Conservation (phyloP, 2,888 invertebrate species). For the Lochmaea capreae region DNA sequence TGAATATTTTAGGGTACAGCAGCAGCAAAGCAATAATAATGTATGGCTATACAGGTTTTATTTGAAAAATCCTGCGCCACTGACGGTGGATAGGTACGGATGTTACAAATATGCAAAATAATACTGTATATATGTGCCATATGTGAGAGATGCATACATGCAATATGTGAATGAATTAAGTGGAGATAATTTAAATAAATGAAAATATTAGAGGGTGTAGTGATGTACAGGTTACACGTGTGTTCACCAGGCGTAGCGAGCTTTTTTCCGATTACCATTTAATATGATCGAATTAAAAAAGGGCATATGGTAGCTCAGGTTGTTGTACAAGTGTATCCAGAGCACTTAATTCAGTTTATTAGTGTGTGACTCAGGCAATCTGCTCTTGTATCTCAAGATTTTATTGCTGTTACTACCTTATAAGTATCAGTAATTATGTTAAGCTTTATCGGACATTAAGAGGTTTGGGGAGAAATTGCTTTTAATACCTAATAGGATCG, state of each 20-base stretch:
- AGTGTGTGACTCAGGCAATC: conserved; percentile 44
- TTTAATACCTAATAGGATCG: conserved; percentile 33
- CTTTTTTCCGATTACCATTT: conserved; percentile 58
- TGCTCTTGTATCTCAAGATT: conserved; percentile 40
- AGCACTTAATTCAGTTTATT: conserved; percentile 44
- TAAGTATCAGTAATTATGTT: conserved; percentile 40
- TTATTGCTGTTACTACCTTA: conserved; percentile 42
- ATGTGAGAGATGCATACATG: conserved; percentile 58
- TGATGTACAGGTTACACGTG: conserved; percentile 60
- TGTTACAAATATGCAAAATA: conserved; percentile 52
- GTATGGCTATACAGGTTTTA: no score
- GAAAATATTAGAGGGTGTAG: conserved; percentile 59
- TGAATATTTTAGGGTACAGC: no score
- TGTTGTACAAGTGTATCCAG: conserved; percentile 45
- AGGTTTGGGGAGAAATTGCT: conserved; percentile 33
- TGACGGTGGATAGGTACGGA: conserved; percentile 21
- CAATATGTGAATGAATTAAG: conserved; percentile 61
- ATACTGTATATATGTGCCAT: conserved; percentile 53
- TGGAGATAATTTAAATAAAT: conserved; percentile 62
- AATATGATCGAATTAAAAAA: conserved; percentile 58
- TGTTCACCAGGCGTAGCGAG: conserved; percentile 57
- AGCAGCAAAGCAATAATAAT: no score
- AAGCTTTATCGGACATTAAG: conserved; percentile 32
- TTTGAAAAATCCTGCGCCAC: conserved; percentile 19
- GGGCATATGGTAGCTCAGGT: conserved; percentile 56